These are phyloP conservation scores for Clistopyga incitator DNA, from an alignment of 2,888 invertebrate species.

Conservation along the genomic window DNA sequence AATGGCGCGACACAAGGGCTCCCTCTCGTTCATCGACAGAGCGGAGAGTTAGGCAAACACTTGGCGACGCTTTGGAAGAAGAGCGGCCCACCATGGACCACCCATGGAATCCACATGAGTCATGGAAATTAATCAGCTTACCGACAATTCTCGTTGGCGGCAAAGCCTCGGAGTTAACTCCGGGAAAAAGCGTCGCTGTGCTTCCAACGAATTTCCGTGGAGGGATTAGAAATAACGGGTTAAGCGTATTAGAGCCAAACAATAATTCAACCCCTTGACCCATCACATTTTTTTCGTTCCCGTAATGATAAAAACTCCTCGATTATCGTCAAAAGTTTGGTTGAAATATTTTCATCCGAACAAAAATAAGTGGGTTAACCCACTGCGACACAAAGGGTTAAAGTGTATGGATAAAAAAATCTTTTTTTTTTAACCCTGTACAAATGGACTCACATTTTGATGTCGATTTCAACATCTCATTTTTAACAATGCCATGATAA, in stretches of 20 bases:
- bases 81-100: conserved; percentile 50
- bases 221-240: neutral
- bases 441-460: no score
- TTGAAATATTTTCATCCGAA: no score
- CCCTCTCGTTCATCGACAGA: conserved; percentile 23
- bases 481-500: no score
- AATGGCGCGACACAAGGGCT: conserved; percentile 27
- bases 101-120: conserved; percentile 51
- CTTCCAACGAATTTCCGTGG: neutral
- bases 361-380: no score
- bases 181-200: neutral
- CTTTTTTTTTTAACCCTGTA: no score
- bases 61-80: conserved; percentile 22
- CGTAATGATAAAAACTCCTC: no score
- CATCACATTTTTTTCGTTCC: no score
- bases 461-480: no score
- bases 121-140: conserved; percentile 52
- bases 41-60: conserved; percentile 53
- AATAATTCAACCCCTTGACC: neutral
- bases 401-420: no score
- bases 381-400: no score
- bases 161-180: conserved; percentile 23
- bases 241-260: neutral
- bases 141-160: conserved; percentile 30
- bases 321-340: no score